Conservation (phyloP, 2,797 vertebrate species). For the Denticeps clupeoides region DNA sequence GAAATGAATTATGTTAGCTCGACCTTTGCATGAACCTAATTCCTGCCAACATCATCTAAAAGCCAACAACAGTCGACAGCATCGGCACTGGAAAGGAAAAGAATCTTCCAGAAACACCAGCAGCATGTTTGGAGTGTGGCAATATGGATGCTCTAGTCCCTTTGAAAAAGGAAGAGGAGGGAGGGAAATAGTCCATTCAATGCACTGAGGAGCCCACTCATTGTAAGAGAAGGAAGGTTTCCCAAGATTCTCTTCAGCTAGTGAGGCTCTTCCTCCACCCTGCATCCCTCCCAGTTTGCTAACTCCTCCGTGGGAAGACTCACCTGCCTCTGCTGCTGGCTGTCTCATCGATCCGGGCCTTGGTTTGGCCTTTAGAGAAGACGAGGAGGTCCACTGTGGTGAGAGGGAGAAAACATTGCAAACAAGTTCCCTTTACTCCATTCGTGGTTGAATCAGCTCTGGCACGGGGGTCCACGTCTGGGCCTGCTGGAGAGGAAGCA, state of each 20-base stretch:
- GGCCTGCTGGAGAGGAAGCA: constrained; percentile 21
- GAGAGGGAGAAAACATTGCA: too few species aligned
- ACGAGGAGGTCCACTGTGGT: too few species aligned
- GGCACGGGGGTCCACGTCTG: not conserved
- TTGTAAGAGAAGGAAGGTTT: too few species aligned
- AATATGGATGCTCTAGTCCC: not conserved
- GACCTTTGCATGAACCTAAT: not conserved
- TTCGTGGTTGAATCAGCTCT: too few species aligned
- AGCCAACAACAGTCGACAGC: constrained; percentile 11
- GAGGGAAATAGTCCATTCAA: too few species aligned
- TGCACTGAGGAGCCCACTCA: too few species aligned
- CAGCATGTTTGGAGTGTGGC: not conserved
- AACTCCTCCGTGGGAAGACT: constrained; percentile 32
- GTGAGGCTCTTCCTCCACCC: not conserved
- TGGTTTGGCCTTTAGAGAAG: too few species aligned
- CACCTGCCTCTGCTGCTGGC: constrained; percentile 59
- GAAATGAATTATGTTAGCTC: constrained; percentile 9
- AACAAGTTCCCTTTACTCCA: too few species aligned
- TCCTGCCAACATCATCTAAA: constrained; percentile 10
- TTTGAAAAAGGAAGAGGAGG: too few species aligned
- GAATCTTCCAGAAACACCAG: not conserved
- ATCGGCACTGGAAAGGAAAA: constrained; percentile 4
- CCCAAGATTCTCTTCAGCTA: too few species aligned
- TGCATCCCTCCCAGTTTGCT: not conserved
- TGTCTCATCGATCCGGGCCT: too few species aligned